Conservation (phyloP, 2,888 invertebrate species). For the Leptogaster cylindrica region DNA sequence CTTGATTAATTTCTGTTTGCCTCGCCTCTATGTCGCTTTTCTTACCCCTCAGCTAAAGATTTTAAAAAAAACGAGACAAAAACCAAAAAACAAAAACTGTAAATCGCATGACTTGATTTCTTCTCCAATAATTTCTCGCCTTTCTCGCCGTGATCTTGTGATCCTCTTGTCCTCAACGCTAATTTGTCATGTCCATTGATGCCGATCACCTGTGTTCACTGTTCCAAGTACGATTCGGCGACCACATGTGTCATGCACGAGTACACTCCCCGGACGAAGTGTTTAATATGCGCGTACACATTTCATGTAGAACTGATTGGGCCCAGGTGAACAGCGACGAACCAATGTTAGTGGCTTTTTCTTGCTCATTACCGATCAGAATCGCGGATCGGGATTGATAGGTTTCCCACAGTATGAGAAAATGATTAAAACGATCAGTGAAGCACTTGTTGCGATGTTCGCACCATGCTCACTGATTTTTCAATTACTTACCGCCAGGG, state of each 20-base stretch:
- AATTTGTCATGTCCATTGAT: slow-evolving; percentile 35
- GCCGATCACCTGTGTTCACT: slow-evolving; percentile 38
- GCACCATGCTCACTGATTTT: slow-evolving; percentile 25
- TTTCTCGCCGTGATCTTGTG: background rate
- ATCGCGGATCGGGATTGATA: slow-evolving; percentile 19
- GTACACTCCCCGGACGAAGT: slow-evolving; percentile 15
- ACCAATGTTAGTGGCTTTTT: background rate
- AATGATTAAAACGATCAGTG: slow-evolving; percentile 15
- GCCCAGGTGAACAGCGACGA: background rate
- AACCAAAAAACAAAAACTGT: slow-evolving; percentile 34
- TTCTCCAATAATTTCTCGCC: slow-evolving; percentile 29
- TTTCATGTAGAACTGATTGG: slow-evolving; percentile 41
- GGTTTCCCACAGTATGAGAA: slow-evolving; percentile 24
- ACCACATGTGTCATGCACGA: slow-evolving; percentile 44
- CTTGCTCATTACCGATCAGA: background rate
- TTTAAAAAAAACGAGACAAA: too few relatives aligned
- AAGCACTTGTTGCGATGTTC: background rate
- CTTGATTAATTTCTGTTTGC: slow-evolving; percentile 42
- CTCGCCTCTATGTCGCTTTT: background rate
- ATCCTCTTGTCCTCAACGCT: background rate
- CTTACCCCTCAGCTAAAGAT: too few relatives aligned
- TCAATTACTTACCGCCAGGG: slow-evolving; percentile 43
- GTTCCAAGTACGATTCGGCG: slow-evolving; percentile 5
- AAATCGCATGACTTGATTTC: slow-evolving; percentile 29
- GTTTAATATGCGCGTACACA: slow-evolving; percentile 33